Evolutionary conservation across 2,113 vertebrate species (phyloP).

Genomic region (Ictalurus furcatus): DNA sequence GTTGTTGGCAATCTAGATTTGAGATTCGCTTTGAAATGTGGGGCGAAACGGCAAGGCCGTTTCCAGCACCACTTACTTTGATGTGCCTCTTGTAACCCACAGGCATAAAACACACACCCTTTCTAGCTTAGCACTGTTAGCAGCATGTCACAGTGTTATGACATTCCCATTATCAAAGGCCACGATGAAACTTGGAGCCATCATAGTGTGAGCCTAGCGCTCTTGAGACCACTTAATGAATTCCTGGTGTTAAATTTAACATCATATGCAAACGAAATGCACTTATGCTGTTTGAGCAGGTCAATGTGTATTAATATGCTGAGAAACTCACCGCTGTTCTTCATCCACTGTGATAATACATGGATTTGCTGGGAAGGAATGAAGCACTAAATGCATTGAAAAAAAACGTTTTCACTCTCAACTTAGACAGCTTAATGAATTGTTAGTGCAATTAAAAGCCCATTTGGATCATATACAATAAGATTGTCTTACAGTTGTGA

Average conservation of each 20-base stretch:
- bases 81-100: slow-evolving; percentile 53
- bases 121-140: neutral
- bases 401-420: neutral
- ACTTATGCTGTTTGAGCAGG: slow-evolving; percentile 25
- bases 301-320: slow-evolving; percentile 11
- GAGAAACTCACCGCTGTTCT: slow-evolving; percentile 10
- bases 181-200: neutral
- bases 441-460: neutral
- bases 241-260: slow-evolving; percentile 33
- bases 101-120: neutral
- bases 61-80: slow-evolving; percentile 46
- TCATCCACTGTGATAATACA: slow-evolving; percentile 37
- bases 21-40: slow-evolving; percentile 52
- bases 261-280: slow-evolving; percentile 20
- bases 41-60: slow-evolving; percentile 38
- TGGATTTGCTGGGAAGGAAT: slow-evolving; percentile 39
- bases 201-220: neutral
- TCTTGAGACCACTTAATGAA: slow-evolving; percentile 34
- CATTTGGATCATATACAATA: neutral
- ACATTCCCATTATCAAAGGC: slow-evolving; percentile 21
- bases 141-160: slow-evolving; percentile 31
- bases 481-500: neutral
- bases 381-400: slow-evolving; percentile 19
- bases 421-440: neutral
- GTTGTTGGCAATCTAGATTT: slow-evolving; percentile 49